phyloP scores from a whole-genome alignment of 1,140 invertebrate genomes.

The Drosophila eugracilis region DNA sequence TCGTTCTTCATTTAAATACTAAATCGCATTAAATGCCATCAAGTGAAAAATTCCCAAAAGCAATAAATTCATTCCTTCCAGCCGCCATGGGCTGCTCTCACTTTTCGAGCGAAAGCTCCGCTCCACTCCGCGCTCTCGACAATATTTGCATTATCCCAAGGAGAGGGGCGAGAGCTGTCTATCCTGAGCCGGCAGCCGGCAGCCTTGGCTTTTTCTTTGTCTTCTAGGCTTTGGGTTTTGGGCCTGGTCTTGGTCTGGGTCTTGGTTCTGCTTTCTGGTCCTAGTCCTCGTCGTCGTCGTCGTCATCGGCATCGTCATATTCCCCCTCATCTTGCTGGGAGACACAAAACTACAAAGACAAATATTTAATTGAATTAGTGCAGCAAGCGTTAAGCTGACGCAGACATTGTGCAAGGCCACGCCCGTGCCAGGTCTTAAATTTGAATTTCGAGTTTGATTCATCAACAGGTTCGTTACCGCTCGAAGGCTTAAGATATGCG shows the following conservation, averaged over 20 bases:
- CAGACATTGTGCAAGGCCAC: slow-evolving; percentile 62
- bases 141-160: slow-evolving; percentile 78
- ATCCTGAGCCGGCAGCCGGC: slow-evolving; percentile 59
- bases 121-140: slow-evolving; percentile 53
- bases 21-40: slow-evolving; percentile 84
- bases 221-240: slow-evolving; percentile 37
- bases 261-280: slow-evolving; percentile 14
- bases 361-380: slow-evolving; percentile 84
- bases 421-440: slow-evolving; percentile 45
- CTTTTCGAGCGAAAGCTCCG: slow-evolving; percentile 62
- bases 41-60: slow-evolving; percentile 83
- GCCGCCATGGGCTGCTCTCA: slow-evolving; percentile 42
- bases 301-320: too few relatives aligned
- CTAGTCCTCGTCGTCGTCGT: slow-evolving; percentile 6
- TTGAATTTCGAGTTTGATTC: slow-evolving; percentile 73
- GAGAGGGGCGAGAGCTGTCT: slow-evolving; percentile 46
- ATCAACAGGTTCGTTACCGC: slow-evolving; percentile 80
- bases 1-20: slow-evolving; percentile 80
- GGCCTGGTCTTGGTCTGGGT: slow-evolving; percentile 10
- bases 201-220: slow-evolving; percentile 53
- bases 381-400: slow-evolving; percentile 78
- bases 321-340: slow-evolving; percentile 1
- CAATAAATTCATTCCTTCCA: slow-evolving; percentile 78
- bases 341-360: slow-evolving; percentile 79
- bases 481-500: slow-evolving; percentile 41